Evolutionary conservation across 2,797 vertebrate genomes (phyloP), one percentile per base, ranked within the genome.

Genomic region (Chaenodraco wilsoni): DNA sequence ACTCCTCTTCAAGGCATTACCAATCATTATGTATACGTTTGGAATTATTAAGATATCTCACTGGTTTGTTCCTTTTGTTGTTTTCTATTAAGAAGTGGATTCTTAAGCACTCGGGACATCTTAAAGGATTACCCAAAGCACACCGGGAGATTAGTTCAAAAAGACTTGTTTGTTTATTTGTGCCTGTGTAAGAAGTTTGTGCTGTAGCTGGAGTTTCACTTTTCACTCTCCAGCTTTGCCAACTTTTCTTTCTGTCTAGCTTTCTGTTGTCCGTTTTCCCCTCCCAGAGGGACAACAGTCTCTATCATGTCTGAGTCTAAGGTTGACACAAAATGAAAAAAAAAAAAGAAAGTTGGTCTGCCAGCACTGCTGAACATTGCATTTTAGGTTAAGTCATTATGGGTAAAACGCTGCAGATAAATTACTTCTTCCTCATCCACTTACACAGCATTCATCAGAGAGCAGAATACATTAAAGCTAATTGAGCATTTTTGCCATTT

Each of bases 401-500:
- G 77, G 73, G 77, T 84, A 83, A 79, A 84, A 78, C 23, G 65
- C 69, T 41, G 56, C 80, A 69, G 75, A 88, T 88, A 64, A 85
- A 89, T 89, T 54, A 79, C 78, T 72, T 66, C 55, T 48, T 60
- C 46, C 55, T 79, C 81, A 56, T 88, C 65, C 67, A 84, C 84
- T 89, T 82, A 62, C 70, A 57, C 80, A 56, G 69, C 86, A 80
- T 89, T 85, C 74, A 87, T 92, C 82, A 88, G 85, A 75, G 78
- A 75, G 79, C 51, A 69, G 82, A 88, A 84, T 85, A 83, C 86
- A 92, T 91, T 88, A 90, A 87, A 91, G 84, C 86, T 90, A 91
- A 92, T 93, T 90, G 91, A 91, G 85, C 88, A 77, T 90, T 87
- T 92, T 92, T 88, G 84, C 82, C 86, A 86, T 93, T 92, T 88